These are phyloP conservation scores for Rhagonycha lutea DNA, from an alignment of 2,888 invertebrate species.

Conservation along the genomic window DNA sequence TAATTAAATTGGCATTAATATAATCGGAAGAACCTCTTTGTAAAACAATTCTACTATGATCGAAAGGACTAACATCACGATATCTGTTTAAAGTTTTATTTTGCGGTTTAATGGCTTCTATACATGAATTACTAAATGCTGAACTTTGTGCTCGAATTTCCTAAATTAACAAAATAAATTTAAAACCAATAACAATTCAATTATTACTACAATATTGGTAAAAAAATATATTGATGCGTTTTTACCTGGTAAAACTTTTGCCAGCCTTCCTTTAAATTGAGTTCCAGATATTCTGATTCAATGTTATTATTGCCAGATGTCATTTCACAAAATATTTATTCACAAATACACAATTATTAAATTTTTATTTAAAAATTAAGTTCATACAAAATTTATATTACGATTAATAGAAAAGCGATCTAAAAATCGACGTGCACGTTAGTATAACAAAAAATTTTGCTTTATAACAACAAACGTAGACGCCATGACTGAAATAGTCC, in stretches of 20 bases:
- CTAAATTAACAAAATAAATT: constrained; percentile 58
- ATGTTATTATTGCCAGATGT: constrained; percentile 57
- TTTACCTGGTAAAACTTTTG: constrained; percentile 71
- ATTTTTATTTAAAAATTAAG: not conserved
- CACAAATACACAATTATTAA: constrained; percentile 8
- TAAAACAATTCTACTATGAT: constrained; percentile 86
- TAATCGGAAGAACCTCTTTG: constrained; percentile 78
- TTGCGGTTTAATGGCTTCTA: constrained; percentile 75
- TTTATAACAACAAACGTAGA: constrained; percentile 35
- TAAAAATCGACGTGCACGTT: constrained; percentile 5
- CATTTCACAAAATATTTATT: constrained; percentile 32
- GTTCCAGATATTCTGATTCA: constrained; percentile 74
- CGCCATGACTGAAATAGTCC: constrained; percentile 47
- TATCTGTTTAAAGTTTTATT: constrained; percentile 89
- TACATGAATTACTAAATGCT: constrained; percentile 64
- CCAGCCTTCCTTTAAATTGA: constrained; percentile 74
- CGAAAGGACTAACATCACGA: constrained; percentile 94
- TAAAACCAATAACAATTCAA: not conserved
- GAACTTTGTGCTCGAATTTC: constrained; percentile 74
- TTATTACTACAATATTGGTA: not conserved
- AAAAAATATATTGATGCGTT: constrained; percentile 9
- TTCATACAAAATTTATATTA: not conserved
- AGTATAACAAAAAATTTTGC: constrained; percentile 21
- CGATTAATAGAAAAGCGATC: not conserved
- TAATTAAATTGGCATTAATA: constrained; percentile 92